These are phyloP conservation scores for Ailuropoda melanoleuca DNA, from an alignment of 2,113 vertebrate genomes.

Conservation along the genomic window DNA sequence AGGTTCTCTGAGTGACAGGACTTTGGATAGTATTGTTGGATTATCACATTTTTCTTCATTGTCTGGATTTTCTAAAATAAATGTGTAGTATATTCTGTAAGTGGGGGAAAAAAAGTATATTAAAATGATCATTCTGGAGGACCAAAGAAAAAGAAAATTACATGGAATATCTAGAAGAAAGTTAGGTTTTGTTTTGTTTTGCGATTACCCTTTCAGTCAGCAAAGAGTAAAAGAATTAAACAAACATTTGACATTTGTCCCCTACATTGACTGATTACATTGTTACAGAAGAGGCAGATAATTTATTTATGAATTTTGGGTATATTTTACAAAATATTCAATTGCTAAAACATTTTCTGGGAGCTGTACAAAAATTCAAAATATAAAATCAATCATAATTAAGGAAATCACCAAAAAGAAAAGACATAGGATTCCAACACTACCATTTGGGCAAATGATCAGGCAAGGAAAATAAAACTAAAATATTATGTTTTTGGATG, in stretches of 20 bases:
- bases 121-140: background rate
- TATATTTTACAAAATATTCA: background rate
- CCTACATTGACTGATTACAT: background rate
- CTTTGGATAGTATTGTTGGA: background rate
- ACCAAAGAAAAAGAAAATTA: background rate
- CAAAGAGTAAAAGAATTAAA: background rate
- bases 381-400: background rate
- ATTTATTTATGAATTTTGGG: background rate
- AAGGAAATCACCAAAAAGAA: background rate
- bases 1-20: background rate
- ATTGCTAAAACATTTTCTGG: slow-evolving; percentile 34
- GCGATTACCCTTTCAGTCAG: background rate
- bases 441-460: background rate
- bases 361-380: background rate
- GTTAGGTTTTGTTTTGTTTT: background rate
- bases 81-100: background rate
- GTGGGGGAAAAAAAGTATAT: background rate
- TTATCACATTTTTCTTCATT: background rate
- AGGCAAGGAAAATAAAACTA: background rate
- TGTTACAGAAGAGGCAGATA: background rate
- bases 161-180: background rate
- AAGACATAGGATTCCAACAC: background rate
- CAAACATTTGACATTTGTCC: background rate
- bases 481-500: background rate
- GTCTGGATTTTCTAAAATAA: background rate